Base-by-base conservation (phyloP, 1,140 invertebrate genomes). In the Sinonovacula constricta region DNA sequence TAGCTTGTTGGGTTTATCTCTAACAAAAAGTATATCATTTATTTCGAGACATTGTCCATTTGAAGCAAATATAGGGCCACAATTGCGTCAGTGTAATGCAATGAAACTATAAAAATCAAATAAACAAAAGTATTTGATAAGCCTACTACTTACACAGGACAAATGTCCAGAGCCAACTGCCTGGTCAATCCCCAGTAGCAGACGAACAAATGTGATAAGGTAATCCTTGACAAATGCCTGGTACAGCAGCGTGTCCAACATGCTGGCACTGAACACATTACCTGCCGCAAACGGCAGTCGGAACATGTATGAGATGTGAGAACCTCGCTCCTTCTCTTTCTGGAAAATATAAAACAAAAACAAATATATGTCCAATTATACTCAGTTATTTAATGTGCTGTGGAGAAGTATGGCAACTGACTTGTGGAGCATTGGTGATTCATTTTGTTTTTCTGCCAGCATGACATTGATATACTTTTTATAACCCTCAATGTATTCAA, bases 221-320 rank as follows among this genome's bases (percentile, higher is more conserved):
- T 99, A 99, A 87, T 98, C 97, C 91, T 99, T 99, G 34, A 99
- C 97, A 91, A 99, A 99, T 0, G 98, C 97, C 92, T 93, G 92
- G 76, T 93, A 93, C 7, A 93, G 81, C 53, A 94, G 82, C 0
- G 93, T 93, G 83, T 94, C 93, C 63, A 94, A 83, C 93, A 94
- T 94, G 75, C 92, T 93, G 36, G 93, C 93, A 82, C 96, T 98
- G 93, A 99, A 99, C 26, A 99, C 98, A 83, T 95, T 97, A 1
- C 98, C 98, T 33, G 97, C 97, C 39, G 98, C 98, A 91, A 99
- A 99, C 4, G 98, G 98, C 77, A 99, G 92, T 45, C 98, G 94
- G 92, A 99, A 99, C 97, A 99, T 99, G 92, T 99, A 99, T n/a
- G 97, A 98, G 90, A 99, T 98, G 91, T 99, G 97, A 12, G 97